These are phyloP conservation scores for Desmophyllum pertusum DNA, from an alignment of 92 coral and sea anemone species.

Conservation along the genomic window DNA sequence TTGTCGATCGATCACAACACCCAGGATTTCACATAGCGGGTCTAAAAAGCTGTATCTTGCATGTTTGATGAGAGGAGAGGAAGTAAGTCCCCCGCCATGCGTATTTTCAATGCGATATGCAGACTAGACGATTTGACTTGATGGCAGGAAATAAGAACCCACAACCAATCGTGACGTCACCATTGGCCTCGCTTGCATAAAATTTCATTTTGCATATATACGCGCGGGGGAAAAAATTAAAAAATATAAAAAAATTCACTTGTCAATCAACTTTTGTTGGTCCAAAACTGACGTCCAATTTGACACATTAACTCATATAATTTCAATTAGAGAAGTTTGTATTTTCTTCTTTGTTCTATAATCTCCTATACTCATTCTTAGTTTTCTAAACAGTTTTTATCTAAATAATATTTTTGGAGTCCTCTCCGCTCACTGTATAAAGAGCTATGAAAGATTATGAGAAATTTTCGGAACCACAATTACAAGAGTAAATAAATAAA, in stretches of 20 bases:
- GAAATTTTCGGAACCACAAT: not conserved
- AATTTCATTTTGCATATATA: conserved; percentile 11
- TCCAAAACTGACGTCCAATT: not conserved
- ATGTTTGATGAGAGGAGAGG: conserved; percentile 50
- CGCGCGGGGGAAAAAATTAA: not conserved
- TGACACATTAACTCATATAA: not conserved
- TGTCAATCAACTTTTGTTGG: not conserved
- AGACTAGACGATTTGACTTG: conserved; percentile 24
- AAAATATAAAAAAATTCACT: not conserved
- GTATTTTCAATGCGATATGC: conserved; percentile 43
- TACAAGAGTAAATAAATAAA: not conserved
- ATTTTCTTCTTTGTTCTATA: not conserved
- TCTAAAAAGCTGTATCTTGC: conserved; percentile 35
- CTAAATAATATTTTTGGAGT: not conserved
- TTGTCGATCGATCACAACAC: conserved; percentile 28
- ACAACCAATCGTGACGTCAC: conserved; percentile 65
- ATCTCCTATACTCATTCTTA: not conserved
- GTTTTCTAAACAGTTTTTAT: not conserved
- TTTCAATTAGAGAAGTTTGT: not conserved
- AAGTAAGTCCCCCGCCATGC: conserved; percentile 26
- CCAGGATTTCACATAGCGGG: conserved; percentile 44
- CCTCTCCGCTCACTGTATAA: not conserved
- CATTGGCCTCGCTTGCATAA: conserved; percentile 59
- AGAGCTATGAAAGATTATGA: not conserved
- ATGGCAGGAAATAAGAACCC: conserved; percentile 50